phyloP scores from a whole-genome alignment of 2,888 invertebrate genomes.

The Argyra leucocephala region DNA sequence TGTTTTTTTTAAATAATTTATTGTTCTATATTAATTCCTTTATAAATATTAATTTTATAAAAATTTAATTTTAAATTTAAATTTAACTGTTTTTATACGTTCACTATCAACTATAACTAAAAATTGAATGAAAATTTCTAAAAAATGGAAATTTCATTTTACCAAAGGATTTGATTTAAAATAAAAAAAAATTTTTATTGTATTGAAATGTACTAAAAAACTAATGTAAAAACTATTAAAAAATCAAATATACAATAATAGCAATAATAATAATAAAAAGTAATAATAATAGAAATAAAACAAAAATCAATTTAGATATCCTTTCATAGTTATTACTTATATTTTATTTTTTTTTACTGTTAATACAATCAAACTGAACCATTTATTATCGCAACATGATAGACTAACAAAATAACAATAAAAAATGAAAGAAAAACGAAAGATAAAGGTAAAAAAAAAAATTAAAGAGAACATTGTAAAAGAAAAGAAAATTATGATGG shows the following conservation, averaged over 20 bases:
- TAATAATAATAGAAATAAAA: background rate
- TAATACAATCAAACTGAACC: background rate
- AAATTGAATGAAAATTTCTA: no score
- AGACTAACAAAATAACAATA: background rate
- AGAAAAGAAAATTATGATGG: no score
- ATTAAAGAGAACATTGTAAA: background rate
- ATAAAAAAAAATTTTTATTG: background rate
- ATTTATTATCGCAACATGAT: background rate
- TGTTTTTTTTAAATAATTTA: no score
- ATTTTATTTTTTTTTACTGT: background rate
- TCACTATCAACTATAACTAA: no score
- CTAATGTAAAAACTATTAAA: background rate
- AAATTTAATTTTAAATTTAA: no score
- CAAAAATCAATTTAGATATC: conserved; percentile 3
- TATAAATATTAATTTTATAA: no score
- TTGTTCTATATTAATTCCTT: no score
- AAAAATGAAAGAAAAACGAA: background rate
- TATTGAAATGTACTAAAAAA: background rate
- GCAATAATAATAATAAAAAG: background rate
- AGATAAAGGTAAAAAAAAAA: background rate
- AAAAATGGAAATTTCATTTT: no score
- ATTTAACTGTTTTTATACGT: no score
- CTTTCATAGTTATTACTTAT: background rate
- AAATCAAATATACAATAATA: background rate
- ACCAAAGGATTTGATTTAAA: background rate